phyloP scores from a whole-genome alignment of 2,888 invertebrate genomes.

The Brachylomia viminalis region DNA sequence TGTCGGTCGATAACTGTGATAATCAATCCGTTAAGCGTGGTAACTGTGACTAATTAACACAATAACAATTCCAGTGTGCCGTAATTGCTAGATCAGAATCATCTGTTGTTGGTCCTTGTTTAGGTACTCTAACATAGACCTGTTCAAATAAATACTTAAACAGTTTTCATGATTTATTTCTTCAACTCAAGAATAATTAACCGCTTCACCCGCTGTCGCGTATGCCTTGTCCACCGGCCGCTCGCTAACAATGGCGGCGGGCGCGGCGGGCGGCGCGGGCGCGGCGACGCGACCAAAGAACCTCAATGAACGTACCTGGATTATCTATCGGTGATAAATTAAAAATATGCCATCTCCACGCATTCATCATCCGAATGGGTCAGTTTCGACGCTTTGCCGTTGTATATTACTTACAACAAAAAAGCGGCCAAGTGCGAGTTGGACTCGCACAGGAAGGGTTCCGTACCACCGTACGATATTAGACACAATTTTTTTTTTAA shows the following conservation, averaged over 20 bases:
- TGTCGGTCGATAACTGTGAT: constrained; percentile 13
- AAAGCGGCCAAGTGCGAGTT: constrained; percentile 4
- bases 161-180: neutral
- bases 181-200: neutral
- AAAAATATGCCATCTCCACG: constrained; percentile 87
- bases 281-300: constrained; percentile 77
- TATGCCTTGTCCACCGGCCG: constrained; percentile 49
- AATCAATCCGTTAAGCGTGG: neutral
- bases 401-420: constrained; percentile 69
- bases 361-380: constrained; percentile 88
- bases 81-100: too few species aligned
- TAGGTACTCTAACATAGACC: neutral
- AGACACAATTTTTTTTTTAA: neutral
- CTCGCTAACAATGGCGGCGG: constrained; percentile 73
- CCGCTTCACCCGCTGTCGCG: constrained; percentile 56
- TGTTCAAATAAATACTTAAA: neutral
- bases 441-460: neutral
- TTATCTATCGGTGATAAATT: constrained; percentile 89
- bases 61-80: too few species aligned
- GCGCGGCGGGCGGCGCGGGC: constrained; percentile 77
- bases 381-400: constrained; percentile 73
- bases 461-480: neutral
- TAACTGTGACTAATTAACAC: too few species aligned
- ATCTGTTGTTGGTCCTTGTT: neutral
- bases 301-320: constrained; percentile 89